Evolutionary conservation across 2,113 vertebrate species (phyloP).

Genomic region (Sylvia atricapilla): DNA sequence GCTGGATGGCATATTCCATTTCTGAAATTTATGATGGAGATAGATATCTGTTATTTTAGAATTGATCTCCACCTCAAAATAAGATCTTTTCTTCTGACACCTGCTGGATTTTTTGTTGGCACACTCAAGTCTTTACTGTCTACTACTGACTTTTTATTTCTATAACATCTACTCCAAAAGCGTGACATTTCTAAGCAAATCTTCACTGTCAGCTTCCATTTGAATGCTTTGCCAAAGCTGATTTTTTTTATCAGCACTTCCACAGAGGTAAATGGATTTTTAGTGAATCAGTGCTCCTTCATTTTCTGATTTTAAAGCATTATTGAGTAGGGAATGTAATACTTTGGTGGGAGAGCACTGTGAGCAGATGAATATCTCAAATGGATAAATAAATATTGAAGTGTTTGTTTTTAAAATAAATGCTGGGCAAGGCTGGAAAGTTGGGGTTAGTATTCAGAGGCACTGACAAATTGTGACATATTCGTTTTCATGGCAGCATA

Average conservation of each 20-base stretch:
- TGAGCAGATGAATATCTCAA: slow-evolving; percentile 16
- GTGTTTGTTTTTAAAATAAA: slow-evolving; percentile 37
- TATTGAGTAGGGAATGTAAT: background rate
- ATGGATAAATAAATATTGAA: slow-evolving; percentile 32
- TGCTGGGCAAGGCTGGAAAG: background rate
- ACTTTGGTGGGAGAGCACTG: background rate
- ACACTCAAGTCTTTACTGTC: background rate
- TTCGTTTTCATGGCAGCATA: background rate
- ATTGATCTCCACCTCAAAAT: slow-evolving; percentile 20
- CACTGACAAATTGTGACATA: background rate
- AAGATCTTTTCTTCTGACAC: slow-evolving; percentile 32
- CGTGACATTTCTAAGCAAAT: background rate
- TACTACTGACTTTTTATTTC: background rate
- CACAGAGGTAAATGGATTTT: background rate
- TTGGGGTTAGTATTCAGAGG: slow-evolving; percentile 4
- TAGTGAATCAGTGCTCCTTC: background rate
- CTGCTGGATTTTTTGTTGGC: background rate
- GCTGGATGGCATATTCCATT: slow-evolving; percentile 54
- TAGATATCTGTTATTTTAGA: slow-evolving; percentile 67
- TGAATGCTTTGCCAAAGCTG: background rate
- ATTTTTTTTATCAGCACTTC: background rate
- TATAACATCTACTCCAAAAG: background rate
- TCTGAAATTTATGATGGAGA: slow-evolving; percentile 65
- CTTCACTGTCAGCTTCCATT: background rate
- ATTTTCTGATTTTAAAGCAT: background rate